Percentiles rank a stretch among this genome's conserved stretches.
Conservation (phyloP, 2,113 vertebrate species). For the Calidris pugnax region DNA sequence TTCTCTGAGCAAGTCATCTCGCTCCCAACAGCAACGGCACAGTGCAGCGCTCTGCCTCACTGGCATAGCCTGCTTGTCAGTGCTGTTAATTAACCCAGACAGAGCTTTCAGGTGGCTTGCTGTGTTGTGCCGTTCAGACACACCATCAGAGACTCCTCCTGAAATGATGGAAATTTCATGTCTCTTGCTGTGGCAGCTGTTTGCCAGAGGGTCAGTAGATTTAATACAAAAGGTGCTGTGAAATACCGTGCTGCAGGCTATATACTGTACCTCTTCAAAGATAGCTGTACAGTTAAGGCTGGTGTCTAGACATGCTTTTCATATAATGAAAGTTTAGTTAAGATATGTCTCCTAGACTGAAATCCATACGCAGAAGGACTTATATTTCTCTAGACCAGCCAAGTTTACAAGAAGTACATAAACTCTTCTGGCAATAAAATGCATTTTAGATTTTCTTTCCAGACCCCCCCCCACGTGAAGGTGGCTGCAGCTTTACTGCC, state of each 20-base stretch:
- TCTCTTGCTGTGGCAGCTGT: background rate
- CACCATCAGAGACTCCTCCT: background rate
- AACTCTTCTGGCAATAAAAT: background rate
- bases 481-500: background rate
- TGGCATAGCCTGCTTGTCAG: background rate
- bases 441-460: conserved; percentile 2
- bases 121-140: background rate
- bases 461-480: background rate
- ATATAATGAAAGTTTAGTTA: background rate
- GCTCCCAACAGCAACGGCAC: background rate
- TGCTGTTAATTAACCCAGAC: conserved; percentile 4
- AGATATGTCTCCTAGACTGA: background rate
- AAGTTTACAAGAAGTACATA: background rate
- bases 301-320: conserved; percentile 37
- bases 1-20: background rate
- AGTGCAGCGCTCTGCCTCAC: background rate
- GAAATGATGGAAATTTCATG: background rate
- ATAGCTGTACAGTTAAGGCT: background rate
- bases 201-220: conserved; percentile 41
- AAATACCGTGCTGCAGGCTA: background rate
- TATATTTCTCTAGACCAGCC: background rate
- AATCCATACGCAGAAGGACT: background rate
- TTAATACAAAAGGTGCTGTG: background rate
- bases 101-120: background rate
- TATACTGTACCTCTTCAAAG: conserved; percentile 6